A percentile compares a stretch with the other conserved stretches of the same genome.
phyloP scores from a whole-genome alignment of 2,888 invertebrate genomes.

The Trileptium ribeirensis region DNA sequence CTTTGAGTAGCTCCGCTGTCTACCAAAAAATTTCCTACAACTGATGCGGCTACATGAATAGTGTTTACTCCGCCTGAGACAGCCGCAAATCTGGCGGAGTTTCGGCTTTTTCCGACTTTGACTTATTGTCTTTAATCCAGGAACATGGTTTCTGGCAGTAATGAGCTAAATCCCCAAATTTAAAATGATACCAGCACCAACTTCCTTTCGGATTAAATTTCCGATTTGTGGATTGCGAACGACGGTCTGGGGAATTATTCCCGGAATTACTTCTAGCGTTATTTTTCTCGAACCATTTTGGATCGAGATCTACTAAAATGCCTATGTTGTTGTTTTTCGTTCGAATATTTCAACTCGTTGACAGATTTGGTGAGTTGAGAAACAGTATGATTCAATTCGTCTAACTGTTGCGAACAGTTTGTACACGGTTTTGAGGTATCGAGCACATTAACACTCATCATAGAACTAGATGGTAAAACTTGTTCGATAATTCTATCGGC shows the following conservation, averaged over 20 bases:
- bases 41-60: background rate
- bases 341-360: too few relatives aligned
- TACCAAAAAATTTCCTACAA: background rate
- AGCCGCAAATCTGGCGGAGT: background rate
- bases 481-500: constrained; percentile 7
- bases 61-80: background rate
- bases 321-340: background rate
- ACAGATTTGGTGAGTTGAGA: too few relatives aligned
- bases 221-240: too few relatives aligned
- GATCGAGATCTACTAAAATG: background rate
- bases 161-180: background rate
- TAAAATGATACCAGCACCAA: background rate
- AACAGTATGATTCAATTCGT: too few relatives aligned
- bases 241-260: too few relatives aligned
- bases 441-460: too few relatives aligned
- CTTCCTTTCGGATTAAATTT: background rate
- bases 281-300: background rate
- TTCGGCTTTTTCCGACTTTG: background rate
- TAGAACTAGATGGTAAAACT: background rate
- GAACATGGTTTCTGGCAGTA: background rate
- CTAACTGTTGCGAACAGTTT: too few relatives aligned
- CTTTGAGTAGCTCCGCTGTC: background rate
- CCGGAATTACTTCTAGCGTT: background rate
- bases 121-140: too few relatives aligned
- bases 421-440: too few relatives aligned